Evolutionary conservation across 2,797 vertebrate genomes (phyloP).

Genomic region (Centropyge bicolor): DNA sequence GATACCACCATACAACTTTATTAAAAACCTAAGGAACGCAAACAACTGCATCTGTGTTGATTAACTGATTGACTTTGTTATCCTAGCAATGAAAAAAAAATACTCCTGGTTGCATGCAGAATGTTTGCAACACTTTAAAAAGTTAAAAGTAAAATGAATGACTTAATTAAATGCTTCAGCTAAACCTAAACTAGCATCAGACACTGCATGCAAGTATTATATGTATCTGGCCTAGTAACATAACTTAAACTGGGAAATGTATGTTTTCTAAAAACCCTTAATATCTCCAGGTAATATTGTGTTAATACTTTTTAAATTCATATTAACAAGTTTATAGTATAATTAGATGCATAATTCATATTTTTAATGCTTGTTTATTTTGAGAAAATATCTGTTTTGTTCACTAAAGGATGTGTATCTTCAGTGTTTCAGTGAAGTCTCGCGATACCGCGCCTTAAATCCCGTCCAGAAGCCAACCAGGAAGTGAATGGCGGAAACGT

Average conservation of each 20-base stretch:
- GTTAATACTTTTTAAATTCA: too few relatives aligned
- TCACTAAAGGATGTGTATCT: not conserved
- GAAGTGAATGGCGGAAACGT: conserved; percentile 76
- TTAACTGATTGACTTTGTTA: not conserved
- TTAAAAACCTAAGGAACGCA: too few relatives aligned
- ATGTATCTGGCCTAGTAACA: not conserved
- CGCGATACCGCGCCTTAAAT: conserved; percentile 62
- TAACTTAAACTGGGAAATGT: not conserved
- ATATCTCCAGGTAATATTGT: not conserved
- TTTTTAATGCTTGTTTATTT: not conserved
- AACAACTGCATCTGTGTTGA: too few relatives aligned
- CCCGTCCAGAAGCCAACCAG: conserved; percentile 62
- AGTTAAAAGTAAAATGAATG: too few relatives aligned
- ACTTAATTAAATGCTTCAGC: too few relatives aligned
- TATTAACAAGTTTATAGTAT: too few relatives aligned
- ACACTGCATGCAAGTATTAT: too few relatives aligned
- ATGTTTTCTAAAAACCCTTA: not conserved
- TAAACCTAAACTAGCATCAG: too few relatives aligned
- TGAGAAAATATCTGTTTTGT: not conserved
- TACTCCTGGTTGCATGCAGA: too few relatives aligned
- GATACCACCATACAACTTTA: not conserved
- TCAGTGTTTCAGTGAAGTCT: conserved; percentile 27
- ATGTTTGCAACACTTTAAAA: too few relatives aligned
- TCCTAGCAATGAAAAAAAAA: too few relatives aligned
- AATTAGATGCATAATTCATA: too few relatives aligned